Percentiles rank a stretch among this genome's conserved stretches.
These are phyloP conservation scores for Xestia xanthographa DNA, from an alignment of 2,888 invertebrate species.

Conservation along the genomic window DNA sequence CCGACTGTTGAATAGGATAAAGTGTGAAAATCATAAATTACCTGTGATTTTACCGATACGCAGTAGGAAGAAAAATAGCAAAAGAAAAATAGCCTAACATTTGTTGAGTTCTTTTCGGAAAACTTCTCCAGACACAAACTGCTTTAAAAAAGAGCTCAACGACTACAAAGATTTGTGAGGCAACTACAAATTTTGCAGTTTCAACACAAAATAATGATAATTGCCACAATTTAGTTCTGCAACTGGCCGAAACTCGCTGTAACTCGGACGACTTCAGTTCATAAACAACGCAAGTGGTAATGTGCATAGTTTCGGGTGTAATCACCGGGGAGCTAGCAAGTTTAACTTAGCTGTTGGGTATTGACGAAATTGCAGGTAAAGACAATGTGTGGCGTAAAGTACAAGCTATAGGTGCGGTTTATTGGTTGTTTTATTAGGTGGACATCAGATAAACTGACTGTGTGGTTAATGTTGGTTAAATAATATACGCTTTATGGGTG, in stretches of 20 bases:
- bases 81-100: not conserved
- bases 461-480: not conserved
- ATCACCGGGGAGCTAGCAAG: slow-evolving; percentile 27
- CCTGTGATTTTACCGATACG: not conserved
- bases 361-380: slow-evolving; percentile 43
- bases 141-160: slow-evolving; percentile 23
- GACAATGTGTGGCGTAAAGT: not conserved
- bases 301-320: slow-evolving; percentile 44
- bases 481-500: not conserved
- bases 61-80: not conserved
- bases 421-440: not conserved
- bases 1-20: not conserved
- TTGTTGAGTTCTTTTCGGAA: not conserved
- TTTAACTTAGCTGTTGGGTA: slow-evolving; percentile 46
- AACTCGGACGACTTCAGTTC: slow-evolving; percentile 39
- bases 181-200: slow-evolving; percentile 31
- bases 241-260: slow-evolving; percentile 10
- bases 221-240: slow-evolving; percentile 37
- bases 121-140: not conserved
- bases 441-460: not conserved
- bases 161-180: slow-evolving; percentile 39
- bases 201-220: slow-evolving; percentile 48
- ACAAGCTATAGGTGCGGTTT: not conserved
- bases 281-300: slow-evolving; percentile 37
- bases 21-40: not conserved